phyloP scores from a whole-genome alignment of 2,888 invertebrate species.

The Drosophila yooni region DNA sequence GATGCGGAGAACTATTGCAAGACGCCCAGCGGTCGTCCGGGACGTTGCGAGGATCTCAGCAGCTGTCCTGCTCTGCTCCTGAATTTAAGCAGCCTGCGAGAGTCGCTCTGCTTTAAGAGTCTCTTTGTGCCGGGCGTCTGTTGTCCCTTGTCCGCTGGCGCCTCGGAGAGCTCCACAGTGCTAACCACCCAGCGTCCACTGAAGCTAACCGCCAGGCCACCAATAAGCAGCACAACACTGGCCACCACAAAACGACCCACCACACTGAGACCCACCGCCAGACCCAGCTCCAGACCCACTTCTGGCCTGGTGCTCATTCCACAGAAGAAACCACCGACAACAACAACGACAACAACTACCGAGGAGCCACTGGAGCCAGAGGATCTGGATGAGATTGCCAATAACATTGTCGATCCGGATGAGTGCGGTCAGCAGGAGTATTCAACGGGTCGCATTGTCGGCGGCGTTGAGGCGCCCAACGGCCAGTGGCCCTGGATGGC shows the following conservation, averaged over 20 bases:
- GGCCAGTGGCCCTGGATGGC: slow-evolving; percentile 99
- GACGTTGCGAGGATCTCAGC: slow-evolving; percentile 94
- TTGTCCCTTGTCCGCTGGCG: slow-evolving; percentile 88
- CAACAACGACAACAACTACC: slow-evolving; percentile 86
- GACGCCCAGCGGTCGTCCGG: slow-evolving; percentile 92
- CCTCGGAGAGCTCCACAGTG: slow-evolving; percentile 73
- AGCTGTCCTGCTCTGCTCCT: slow-evolving; percentile 94
- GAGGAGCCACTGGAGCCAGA: slow-evolving; percentile 76
- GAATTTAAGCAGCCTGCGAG: slow-evolving; percentile 92
- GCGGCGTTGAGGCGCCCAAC: slow-evolving; percentile 92
- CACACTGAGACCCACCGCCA: slow-evolving; percentile 64
- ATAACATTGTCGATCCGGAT: slow-evolving; percentile 83
- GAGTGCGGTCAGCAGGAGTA: slow-evolving; percentile 94
- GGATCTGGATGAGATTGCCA: slow-evolving; percentile 71
- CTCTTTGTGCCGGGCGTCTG: slow-evolving; percentile 96
- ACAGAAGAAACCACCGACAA: slow-evolving; percentile 84
- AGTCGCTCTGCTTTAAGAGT: slow-evolving; percentile 95
- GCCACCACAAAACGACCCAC: slow-evolving; percentile 82
- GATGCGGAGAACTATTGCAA: slow-evolving; percentile 89
- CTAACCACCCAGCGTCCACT: slow-evolving; percentile 82
- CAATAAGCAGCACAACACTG: slow-evolving; percentile 73
- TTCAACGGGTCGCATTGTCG: slow-evolving; percentile 95
- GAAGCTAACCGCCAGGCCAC: slow-evolving; percentile 78
- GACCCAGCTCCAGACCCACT: slow-evolving; percentile 74
- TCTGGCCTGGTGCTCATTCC: slow-evolving; percentile 81